phyloP scores from a whole-genome alignment of 64 coral and sea anemone genomes.

The Trachythela sp. region DNA sequence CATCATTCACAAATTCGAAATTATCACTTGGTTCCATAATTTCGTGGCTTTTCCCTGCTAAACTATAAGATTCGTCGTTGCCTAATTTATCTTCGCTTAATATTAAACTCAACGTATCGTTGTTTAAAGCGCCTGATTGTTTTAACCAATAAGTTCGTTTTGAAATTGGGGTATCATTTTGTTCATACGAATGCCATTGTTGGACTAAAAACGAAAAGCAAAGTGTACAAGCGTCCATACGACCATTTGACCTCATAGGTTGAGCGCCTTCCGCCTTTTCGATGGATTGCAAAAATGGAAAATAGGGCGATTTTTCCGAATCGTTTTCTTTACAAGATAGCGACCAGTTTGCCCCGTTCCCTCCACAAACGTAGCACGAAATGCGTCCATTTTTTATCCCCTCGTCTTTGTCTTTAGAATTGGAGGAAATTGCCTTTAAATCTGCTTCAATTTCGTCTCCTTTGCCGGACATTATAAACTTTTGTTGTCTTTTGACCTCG shows the following conservation, averaged over 20 bases:
- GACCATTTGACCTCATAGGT: background rate
- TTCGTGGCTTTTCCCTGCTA: background rate
- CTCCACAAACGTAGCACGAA: background rate
- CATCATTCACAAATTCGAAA: background rate
- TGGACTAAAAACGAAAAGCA: conserved; percentile 10
- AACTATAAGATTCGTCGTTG: background rate
- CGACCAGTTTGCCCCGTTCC: conserved; percentile 4
- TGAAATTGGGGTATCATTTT: background rate
- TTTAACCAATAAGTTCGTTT: background rate
- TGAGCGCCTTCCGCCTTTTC: conserved; percentile 13
- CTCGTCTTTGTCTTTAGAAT: background rate
- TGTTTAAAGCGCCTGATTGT: background rate
- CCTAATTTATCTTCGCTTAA: background rate
- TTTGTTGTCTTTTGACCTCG: background rate
- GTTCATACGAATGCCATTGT: conserved; percentile 10
- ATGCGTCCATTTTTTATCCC: background rate
- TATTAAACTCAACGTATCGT: background rate
- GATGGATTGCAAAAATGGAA: conserved; percentile 2
- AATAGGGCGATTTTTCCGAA: background rate
- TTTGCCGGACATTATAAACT: background rate
- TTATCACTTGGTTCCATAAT: background rate
- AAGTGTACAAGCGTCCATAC: conserved; percentile 7
- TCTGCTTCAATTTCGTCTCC: background rate
- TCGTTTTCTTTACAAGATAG: background rate
- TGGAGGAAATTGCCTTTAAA: background rate